Evolutionary conservation across 2,797 vertebrate species (phyloP), one percentile per base, ranked within the genome.

Genomic region (Falco peregrinus): DNA sequence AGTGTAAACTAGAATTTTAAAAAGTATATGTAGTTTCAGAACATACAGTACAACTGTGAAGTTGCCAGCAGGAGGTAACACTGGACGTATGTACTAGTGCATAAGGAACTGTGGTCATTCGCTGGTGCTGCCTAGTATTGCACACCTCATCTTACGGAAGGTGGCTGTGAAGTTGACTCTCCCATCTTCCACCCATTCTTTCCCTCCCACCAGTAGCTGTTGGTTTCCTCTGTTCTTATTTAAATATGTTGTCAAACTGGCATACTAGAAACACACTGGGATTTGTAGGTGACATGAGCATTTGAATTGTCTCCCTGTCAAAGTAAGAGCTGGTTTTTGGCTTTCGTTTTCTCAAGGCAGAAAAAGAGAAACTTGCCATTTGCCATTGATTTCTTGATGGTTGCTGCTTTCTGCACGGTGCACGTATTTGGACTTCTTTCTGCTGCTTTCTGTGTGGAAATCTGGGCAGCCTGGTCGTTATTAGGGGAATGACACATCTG

Each of bases 51-150:
- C 20, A 33, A 31, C 19, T 39, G 11, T 57, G 6, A 77, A 76
- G 17, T 28, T 81, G 33, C 45, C 28, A 63, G 1, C 2, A 9
- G 47, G 29, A 21, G 5, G 16, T 56, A 41, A 65, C 35, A 25
- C 29, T 51, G 45, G 13, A 28, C 17, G 9, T 0, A 0, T 20
- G 13, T 84, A 10, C 22, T n/a, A 21, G 8, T 80, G 26, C 21
- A 21, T 61, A 6, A 76, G 59, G 54, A 76, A 37, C 1, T 60
- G n/a, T 50, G 57, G 35, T 78, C 0, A 31, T 79, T 84, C 45
- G 5, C 18, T 59, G 77, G 11, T 5, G 6, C 37, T 75, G 6
- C 35, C 45, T 63, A 10, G 31, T 75, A 39, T 13, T 61, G 31
- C 45, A 29, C 31, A 6, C 11, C 37, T 83, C 8, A 54, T 67